Evolutionary conservation across 1,140 invertebrate genomes (phyloP).

Genomic region (Brachystomella parvula): DNA sequence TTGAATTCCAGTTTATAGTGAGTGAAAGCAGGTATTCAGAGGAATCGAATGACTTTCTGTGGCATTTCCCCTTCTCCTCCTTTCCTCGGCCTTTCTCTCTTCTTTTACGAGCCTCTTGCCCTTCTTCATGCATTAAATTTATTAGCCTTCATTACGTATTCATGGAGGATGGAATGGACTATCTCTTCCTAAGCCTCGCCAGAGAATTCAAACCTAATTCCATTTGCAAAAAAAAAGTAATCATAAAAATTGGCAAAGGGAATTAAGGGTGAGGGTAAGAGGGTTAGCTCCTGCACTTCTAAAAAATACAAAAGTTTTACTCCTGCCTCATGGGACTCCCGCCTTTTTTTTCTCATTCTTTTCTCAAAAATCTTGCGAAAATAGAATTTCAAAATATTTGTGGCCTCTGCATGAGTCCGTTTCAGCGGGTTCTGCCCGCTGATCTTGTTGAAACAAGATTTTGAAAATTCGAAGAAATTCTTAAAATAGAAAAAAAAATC

Average conservation of each 20-base stretch:
- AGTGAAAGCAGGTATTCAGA: slow-evolving; percentile 7
- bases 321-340: too few species aligned
- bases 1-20: neutral
- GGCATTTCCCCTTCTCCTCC: slow-evolving; percentile 12
- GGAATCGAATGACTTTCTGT: neutral
- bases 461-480: too few species aligned
- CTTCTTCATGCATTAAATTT: neutral
- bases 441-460: too few species aligned
- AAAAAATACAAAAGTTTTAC: too few species aligned
- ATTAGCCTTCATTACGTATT: slow-evolving; percentile 7
- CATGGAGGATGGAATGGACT: neutral
- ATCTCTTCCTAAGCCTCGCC: neutral
- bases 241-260: slow-evolving; percentile 3
- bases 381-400: too few species aligned
- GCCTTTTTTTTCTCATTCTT: too few species aligned
- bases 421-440: too few species aligned
- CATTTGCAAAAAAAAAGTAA: slow-evolving; percentile 7
- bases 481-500: too few species aligned
- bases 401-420: too few species aligned
- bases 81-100: slow-evolving; percentile 3
- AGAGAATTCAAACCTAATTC: neutral
- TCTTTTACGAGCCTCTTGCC: neutral
- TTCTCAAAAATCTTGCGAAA: too few species aligned
- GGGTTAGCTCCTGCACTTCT: too few species aligned
- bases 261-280: neutral